A percentile compares a stretch with the other conserved stretches of the same genome.
phyloP scores from a whole-genome alignment of 2,888 invertebrate species.

The Cecidostiba fungosa region DNA sequence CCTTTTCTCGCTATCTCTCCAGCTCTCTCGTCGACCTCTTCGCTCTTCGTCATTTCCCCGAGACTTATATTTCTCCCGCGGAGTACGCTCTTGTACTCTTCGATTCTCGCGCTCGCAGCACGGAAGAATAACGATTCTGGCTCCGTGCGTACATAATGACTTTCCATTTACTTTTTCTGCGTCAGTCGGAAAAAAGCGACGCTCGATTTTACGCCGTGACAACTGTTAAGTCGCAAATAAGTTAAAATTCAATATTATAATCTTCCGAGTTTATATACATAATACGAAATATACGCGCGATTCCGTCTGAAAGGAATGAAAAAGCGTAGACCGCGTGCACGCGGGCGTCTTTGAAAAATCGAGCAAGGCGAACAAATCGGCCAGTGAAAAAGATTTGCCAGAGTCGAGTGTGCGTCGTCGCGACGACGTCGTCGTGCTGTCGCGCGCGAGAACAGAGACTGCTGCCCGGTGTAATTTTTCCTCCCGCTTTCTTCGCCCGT shows the following conservation, averaged over 20 bases:
- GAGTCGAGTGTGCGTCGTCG: background rate
- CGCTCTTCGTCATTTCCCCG: background rate
- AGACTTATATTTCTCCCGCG: background rate
- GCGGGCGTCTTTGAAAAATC: background rate
- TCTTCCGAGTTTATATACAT: too few relatives aligned
- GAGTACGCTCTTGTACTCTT: background rate
- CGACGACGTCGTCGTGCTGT: background rate
- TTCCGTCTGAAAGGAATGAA: background rate
- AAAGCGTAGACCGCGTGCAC: background rate
- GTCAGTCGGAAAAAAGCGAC: too few relatives aligned
- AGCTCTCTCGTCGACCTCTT: too few relatives aligned
- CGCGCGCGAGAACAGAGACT: background rate
- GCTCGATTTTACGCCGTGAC: too few relatives aligned
- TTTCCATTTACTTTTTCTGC: background rate
- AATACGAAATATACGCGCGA: too few relatives aligned
- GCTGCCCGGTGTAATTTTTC: slow-evolving; percentile 43
- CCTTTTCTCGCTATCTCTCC: background rate
- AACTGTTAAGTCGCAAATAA: too few relatives aligned
- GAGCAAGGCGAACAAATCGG: background rate
- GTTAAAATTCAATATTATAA: too few relatives aligned
- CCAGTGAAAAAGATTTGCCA: slow-evolving; percentile 46
- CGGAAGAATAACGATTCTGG: background rate
- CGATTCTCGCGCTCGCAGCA: background rate
- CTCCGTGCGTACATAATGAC: background rate
- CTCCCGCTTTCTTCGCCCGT: slow-evolving; percentile 3